phyloP scores from a whole-genome alignment of 2,113 vertebrate genomes.

The Neotoma lepida region DNA sequence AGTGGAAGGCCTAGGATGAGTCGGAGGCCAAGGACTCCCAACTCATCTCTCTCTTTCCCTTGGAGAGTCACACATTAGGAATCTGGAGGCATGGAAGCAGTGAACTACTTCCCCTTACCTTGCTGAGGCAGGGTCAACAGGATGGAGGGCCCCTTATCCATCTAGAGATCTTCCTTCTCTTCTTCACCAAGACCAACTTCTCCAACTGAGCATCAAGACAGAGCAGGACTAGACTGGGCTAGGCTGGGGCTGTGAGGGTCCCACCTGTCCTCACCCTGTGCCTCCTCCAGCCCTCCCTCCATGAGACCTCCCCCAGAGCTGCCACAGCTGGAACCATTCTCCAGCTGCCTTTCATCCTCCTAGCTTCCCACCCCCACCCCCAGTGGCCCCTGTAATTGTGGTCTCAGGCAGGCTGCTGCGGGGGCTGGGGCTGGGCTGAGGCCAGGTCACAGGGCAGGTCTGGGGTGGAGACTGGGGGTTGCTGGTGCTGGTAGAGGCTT shows the following conservation, averaged over 20 bases:
- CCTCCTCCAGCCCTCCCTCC: constrained; percentile 1
- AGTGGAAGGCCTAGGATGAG: neutral
- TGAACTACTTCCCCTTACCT: neutral
- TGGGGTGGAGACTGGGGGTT: constrained; percentile 39
- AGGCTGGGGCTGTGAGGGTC: neutral
- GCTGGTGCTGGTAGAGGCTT: constrained; percentile 51
- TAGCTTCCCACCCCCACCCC: constrained; percentile 46
- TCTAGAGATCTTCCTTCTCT: neutral
- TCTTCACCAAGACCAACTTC: constrained; percentile 24
- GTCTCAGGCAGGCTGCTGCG: constrained; percentile 68
- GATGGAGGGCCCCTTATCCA: neutral
- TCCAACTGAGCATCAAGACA: neutral
- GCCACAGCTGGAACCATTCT: constrained; percentile 80
- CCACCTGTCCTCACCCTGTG: constrained; percentile 66
- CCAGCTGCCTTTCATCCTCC: constrained; percentile 63
- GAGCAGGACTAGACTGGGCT: neutral
- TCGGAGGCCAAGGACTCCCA: neutral
- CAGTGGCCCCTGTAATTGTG: constrained; percentile 80
- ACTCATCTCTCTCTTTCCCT: neutral
- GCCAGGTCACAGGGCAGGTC: constrained; percentile 59
- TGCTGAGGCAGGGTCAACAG: neutral
- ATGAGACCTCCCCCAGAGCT: constrained; percentile 5
- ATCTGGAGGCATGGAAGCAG: neutral
- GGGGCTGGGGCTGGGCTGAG: constrained; percentile 72
- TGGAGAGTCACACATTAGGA: neutral